These are phyloP conservation scores for Calcarius lapponicus DNA, from an alignment of 2,797 vertebrate species.

Conservation along the genomic window DNA sequence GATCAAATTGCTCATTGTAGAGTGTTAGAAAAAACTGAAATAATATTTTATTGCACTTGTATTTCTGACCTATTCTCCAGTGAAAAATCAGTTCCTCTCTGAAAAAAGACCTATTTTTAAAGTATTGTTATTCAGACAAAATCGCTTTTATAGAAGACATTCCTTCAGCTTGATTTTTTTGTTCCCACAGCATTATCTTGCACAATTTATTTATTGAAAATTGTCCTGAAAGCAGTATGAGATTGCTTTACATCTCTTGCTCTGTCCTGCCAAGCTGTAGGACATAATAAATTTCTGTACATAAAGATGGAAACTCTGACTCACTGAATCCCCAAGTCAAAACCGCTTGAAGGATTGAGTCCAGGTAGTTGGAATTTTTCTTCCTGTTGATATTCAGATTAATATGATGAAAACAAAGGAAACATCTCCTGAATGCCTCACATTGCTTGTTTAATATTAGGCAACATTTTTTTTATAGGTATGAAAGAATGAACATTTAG, in stretches of 20 bases:
- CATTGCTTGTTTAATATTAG: neutral
- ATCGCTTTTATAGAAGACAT: neutral
- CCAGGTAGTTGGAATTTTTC: neutral
- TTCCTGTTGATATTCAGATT: neutral
- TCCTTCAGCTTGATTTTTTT: neutral
- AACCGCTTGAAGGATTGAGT: neutral
- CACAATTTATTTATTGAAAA: neutral
- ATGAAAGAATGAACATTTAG: neutral
- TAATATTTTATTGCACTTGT: neutral
- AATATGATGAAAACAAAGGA: neutral
- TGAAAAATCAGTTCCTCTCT: neutral
- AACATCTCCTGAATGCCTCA: neutral
- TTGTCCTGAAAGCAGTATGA: neutral
- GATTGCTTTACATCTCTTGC: neutral
- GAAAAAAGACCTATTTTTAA: neutral
- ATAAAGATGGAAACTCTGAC: neutral
- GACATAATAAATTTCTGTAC: neutral
- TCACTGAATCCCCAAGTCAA: neutral
- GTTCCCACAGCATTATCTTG: neutral
- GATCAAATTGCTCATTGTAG: slow-evolving; percentile 9
- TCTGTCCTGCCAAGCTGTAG: neutral
- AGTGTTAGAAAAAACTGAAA: neutral
- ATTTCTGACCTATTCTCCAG: neutral
- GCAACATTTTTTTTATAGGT: neutral
- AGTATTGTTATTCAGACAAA: neutral